Evolutionary conservation across 30 jellyfish, hydroid and myxozoan species (phyloP), one percentile per base, ranked within the genome.

Genomic region (Aurelia sp.): DNA sequence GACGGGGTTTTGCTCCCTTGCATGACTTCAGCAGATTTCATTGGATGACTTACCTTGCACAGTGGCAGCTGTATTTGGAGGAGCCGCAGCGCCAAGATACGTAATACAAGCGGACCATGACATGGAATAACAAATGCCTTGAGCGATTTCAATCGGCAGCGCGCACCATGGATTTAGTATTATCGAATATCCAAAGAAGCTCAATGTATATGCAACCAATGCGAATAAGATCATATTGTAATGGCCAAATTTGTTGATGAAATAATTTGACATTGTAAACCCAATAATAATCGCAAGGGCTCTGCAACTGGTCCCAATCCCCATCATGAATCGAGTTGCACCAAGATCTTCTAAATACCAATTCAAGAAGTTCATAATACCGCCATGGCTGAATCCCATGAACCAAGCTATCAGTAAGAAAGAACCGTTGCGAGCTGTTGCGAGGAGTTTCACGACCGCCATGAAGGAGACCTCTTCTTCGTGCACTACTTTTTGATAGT

Each of bases 271-370:
- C 55, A 51, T 72, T 41, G 74, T 74, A 83, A 96, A 96, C 12
- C 98, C 99, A 68, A 81, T 51, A 3, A 96, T 76, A 41, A 96
- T 74, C 5, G 98, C 97, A 21, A 74, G 51, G 18, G 97, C 92
- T 82, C 99, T 77, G 67, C 97, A 88, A 13, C 81, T 60, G 0
- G 99, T 91, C 4, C 99, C 99, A 4, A 92, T 86, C 75, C 98
- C 99, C 99, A 96, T 96, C 98, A 96, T 91, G 72, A 96, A 84
- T 58, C 94, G 88, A 16, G 97, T 87, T 7, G 99, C 99, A 9
- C 99, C 99, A 21, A 96, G 74, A 76, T 96, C 99, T 67, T 96
- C 99, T 5, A 96, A 91, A 78, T 85, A 96, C 99, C 99, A 96
- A 55, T 96, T 96, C 74, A 96, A 78, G 66, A 91, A 96, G 90